Base-by-base conservation (phyloP, 1,140 invertebrate genomes). In the Drosophila willistoni region DNA sequence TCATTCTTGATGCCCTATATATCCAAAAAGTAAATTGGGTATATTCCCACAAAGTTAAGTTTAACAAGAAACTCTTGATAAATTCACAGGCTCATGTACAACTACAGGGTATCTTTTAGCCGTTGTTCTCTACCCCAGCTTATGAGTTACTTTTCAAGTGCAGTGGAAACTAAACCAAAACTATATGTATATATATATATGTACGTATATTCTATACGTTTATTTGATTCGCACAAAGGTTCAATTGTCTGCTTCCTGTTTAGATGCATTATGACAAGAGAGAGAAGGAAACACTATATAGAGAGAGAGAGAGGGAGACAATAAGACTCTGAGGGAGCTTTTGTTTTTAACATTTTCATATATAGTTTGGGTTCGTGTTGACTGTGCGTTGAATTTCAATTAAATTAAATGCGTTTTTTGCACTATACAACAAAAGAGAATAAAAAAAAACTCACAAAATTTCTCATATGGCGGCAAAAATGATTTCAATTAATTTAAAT, bases 401-500 rank as follows among this genome's bases (percentile, higher is more conserved):
- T 86, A 66, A 87, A 86, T 87, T 82, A 82, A 87, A 81, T 73
- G 75, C 75, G 60, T 81, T 68, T 73, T 51, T 51, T 51, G 44
- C 56, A 77, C 63, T 74, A 81, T 61, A 68, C 59, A 54, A 33
- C 51, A 71, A 63, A 59, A 62, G 34, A 75, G 76, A 70, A 73
- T 66, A 73, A 72, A 72, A 57, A 47, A 22, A 39, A 54, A 42
- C 25, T 14, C 41, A 64, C 51, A 42, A 70, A 42, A 42, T 60
- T 77, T 64, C 51, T 42, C 59, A 56, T 60, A 76, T 25, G 39
- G 77, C 77, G 71, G 77, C 77, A 90, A 72, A 69, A 89, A 81
- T 81, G 81, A 81, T 91, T 90, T 91, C 89, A 91, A 91, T 91
- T 84, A 91, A 91, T 85, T 85, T 91, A 68, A 91, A 91, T 91